Conservation (phyloP, 2,797 vertebrate species). For the Chelon auratus region DNA sequence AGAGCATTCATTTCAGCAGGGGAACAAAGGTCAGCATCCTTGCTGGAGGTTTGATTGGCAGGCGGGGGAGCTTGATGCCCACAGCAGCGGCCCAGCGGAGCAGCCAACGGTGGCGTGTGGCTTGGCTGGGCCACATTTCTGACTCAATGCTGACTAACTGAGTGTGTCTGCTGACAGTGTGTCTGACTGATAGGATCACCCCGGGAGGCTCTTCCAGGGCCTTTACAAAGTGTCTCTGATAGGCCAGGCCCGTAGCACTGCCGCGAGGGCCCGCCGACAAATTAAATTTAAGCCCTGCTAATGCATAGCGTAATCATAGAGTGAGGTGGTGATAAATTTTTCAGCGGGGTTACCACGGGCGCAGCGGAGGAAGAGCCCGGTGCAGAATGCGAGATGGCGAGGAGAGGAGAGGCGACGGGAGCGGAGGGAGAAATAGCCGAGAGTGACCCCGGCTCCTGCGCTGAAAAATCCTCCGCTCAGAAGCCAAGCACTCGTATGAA, state of each 20-base stretch:
- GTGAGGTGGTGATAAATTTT: conserved; percentile 70
- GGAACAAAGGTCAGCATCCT: conserved; percentile 75
- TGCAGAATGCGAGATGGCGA: conserved; percentile 56
- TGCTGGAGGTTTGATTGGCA: conserved; percentile 76
- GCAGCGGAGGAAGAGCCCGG: conserved; percentile 51
- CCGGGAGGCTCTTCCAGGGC: conserved; percentile 74
- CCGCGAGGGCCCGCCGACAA: conserved; percentile 61
- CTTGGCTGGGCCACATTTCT: conserved; percentile 70
- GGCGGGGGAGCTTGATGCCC: conserved; percentile 66
- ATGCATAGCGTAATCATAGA: conserved; percentile 70
- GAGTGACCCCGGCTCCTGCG: conserved; percentile 48
- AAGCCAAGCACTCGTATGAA: conserved; percentile 73
- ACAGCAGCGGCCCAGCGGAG: conserved; percentile 71
- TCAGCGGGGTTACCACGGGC: conserved; percentile 70
- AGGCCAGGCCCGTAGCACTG: conserved; percentile 68
- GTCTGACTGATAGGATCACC: conserved; percentile 77
- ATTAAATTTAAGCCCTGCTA: conserved; percentile 75
- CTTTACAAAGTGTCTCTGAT: conserved; percentile 77
- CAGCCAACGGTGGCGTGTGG: conserved; percentile 67
- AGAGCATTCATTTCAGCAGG: conserved; percentile 68
- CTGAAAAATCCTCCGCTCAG: conserved; percentile 49
- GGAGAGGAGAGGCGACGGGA: conserved; percentile 25
- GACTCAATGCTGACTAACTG: conserved; percentile 79
- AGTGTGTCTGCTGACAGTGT: conserved; percentile 80
- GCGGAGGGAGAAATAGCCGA: conserved; percentile 45